Evolutionary conservation across 2,888 invertebrate species (phyloP).

Genomic region (Polydrusus cervinus): DNA sequence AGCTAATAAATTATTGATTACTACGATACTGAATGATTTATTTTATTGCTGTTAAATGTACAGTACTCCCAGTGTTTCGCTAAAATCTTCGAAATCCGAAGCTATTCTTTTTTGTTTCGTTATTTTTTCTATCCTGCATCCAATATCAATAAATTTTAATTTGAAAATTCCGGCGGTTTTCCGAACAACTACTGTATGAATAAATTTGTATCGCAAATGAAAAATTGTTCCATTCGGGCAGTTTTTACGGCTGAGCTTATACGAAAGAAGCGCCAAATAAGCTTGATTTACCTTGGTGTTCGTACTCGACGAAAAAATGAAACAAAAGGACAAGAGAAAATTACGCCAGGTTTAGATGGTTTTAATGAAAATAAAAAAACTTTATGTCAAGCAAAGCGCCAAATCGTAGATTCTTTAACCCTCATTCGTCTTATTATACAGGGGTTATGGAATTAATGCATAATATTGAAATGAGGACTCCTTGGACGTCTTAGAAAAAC

Average conservation of each 20-base stretch:
- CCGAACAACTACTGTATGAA: conserved; percentile 48
- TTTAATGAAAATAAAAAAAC: neutral
- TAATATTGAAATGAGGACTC: too few relatives aligned
- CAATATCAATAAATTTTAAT: conserved; percentile 51
- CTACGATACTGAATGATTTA: too few relatives aligned
- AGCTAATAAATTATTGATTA: neutral
- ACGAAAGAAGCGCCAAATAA: conserved; percentile 43
- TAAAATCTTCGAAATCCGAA: neutral
- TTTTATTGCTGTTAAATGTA: neutral
- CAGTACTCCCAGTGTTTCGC: neutral
- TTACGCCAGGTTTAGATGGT: conserved; percentile 2
- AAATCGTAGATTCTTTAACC: neutral
- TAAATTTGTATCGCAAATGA: conserved; percentile 49
- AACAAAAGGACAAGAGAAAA: conserved; percentile 17
- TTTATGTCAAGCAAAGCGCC: neutral
- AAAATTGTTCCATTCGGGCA: conserved; percentile 42
- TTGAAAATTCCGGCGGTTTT: conserved; percentile 46
- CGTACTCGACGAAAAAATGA: conserved; percentile 26
- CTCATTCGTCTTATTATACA: neutral
- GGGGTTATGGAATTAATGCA: too few relatives aligned
- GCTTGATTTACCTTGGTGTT: conserved; percentile 42
- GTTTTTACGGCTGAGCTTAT: conserved; percentile 39
- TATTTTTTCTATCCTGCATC: conserved; percentile 25
- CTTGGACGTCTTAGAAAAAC: too few relatives aligned
- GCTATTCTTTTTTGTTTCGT: conserved; percentile 22